Evolutionary conservation across 2,888 invertebrate species (phyloP).

Genomic region (Euplexia lucipara): DNA sequence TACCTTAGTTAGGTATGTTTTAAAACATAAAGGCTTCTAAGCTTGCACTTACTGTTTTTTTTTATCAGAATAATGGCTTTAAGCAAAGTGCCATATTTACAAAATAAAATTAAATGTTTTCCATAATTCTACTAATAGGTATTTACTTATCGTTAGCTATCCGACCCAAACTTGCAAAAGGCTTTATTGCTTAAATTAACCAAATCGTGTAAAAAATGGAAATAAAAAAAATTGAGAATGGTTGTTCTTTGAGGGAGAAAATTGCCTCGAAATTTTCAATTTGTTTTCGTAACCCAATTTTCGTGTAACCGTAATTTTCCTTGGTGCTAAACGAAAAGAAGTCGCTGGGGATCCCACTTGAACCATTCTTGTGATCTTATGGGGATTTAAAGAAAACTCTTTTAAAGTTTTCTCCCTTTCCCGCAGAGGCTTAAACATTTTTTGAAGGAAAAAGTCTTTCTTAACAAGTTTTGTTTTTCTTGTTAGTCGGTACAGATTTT

Average conservation of each 20-base stretch:
- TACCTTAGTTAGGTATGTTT: background rate
- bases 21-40: constrained; percentile 14
- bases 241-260: constrained; percentile 83
- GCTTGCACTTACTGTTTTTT: background rate
- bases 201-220: constrained; percentile 52
- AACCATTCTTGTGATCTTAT: constrained; percentile 71
- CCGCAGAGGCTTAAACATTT: constrained; percentile 52
- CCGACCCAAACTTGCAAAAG: constrained; percentile 17
- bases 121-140: background rate
- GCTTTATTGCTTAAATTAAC: constrained; percentile 53
- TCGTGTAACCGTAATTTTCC: constrained; percentile 80
- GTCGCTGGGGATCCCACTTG: constrained; percentile 72
- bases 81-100: too few species aligned
- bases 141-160: constrained; percentile 7
- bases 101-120: background rate
- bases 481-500: constrained; percentile 27
- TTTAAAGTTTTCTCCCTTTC: constrained; percentile 55
- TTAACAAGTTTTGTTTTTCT: constrained; percentile 53
- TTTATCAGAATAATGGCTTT: constrained; percentile 5
- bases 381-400: constrained; percentile 63
- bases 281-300: constrained; percentile 87
- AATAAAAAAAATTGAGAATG: constrained; percentile 69
- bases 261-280: constrained; percentile 88
- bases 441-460: constrained; percentile 38
- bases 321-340: constrained; percentile 82